These are phyloP conservation scores for Halcyon badia DNA, from an alignment of 2,797 vertebrate genomes.

Conservation along the genomic window DNA sequence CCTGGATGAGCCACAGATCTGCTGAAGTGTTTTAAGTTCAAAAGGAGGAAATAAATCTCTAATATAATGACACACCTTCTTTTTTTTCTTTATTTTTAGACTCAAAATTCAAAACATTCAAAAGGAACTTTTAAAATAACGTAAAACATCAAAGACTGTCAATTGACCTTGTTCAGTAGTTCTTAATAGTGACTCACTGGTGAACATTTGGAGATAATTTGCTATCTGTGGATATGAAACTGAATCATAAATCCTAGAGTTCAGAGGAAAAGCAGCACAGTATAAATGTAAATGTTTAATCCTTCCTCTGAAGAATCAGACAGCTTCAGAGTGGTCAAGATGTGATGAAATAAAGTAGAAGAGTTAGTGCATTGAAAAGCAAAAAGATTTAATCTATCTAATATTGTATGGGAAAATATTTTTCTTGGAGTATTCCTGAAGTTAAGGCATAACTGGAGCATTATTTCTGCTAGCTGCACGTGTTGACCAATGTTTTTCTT, in stretches of 20 bases:
- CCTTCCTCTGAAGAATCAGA: constrained; percentile 56
- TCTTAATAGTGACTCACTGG: constrained; percentile 74
- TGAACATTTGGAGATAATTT: constrained; percentile 85
- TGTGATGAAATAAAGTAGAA: constrained; percentile 51
- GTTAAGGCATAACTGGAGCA: background rate
- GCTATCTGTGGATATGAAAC: constrained; percentile 78
- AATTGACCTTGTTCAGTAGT: constrained; percentile 75
- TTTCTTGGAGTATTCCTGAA: constrained; percentile 8
- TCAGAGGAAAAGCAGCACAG: constrained; percentile 72
- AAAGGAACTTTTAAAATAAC: constrained; percentile 76
- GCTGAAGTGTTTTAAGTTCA: constrained; percentile 65
- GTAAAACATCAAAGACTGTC: constrained; percentile 67
- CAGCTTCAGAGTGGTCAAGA: constrained; percentile 50
- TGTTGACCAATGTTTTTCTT: background rate
- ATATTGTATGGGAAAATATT: background rate
- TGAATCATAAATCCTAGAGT: constrained; percentile 79
- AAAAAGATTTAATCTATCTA: background rate
- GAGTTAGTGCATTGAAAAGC: constrained; percentile 8
- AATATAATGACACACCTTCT: constrained; percentile 60
- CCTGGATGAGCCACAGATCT: constrained; percentile 67
- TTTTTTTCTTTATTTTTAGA: constrained; percentile 74
- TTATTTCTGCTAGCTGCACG: background rate
- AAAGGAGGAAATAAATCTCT: constrained; percentile 74
- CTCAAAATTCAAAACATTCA: constrained; percentile 74
- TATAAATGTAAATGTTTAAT: constrained; percentile 73